These are phyloP conservation scores for Iguana delicatissima DNA, from an alignment of 2,797 vertebrate species.

Conservation along the genomic window DNA sequence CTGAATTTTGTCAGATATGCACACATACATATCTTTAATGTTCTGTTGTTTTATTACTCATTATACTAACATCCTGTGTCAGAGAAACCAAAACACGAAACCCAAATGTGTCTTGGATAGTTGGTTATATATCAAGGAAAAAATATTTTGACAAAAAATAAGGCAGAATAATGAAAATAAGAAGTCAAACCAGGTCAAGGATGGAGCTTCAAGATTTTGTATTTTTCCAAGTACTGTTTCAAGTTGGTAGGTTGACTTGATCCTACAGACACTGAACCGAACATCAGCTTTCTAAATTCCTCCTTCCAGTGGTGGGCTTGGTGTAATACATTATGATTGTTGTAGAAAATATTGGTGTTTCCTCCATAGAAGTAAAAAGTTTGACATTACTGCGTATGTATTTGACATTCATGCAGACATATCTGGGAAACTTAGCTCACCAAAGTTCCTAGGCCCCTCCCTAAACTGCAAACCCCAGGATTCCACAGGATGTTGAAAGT, in stretches of 20 bases:
- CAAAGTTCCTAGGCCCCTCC: background rate
- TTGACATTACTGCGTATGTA: background rate
- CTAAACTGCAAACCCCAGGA: no score
- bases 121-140: no score
- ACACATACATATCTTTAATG: background rate
- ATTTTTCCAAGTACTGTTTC: conserved; percentile 14
- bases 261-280: background rate
- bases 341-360: background rate
- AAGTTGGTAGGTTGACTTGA: conserved; percentile 13
- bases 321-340: background rate
- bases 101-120: no score
- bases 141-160: no score
- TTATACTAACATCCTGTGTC: background rate
- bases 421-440: background rate
- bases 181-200: background rate
- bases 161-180: background rate
- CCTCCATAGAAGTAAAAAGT: background rate
- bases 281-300: background rate
- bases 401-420: background rate
- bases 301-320: background rate
- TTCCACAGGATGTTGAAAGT: no score
- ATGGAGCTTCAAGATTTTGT: conserved; percentile 1
- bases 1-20: no score
- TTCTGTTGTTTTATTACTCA: background rate
- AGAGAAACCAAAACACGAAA: no score